Evolutionary conservation across 1,140 invertebrate species (phyloP), one percentile per base, ranked within the genome.

Genomic region (Leptestheria dahalacensis): DNA sequence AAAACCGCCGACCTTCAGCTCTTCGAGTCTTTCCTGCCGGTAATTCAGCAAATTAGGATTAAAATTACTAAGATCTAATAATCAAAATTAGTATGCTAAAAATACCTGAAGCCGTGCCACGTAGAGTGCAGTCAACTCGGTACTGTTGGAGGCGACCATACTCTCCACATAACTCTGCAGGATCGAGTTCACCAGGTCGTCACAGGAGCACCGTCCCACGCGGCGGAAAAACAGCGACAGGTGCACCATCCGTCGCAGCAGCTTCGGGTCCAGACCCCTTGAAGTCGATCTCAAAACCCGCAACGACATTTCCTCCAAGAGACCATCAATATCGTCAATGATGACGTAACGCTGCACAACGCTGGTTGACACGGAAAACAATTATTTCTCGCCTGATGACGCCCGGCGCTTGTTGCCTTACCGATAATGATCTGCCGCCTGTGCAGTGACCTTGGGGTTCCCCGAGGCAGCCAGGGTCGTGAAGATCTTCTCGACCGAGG

Each of bases 241-340:
- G 73, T 97, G 91, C 0, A 88, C 82, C 66, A 88, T 73, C 63
- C 92, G 88, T 64, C 90, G 75, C 20, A 89, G 66, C 52, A 88
- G 80, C 61, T 85, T 82, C 0, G 77, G 67, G 33, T 41, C 33
- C 33, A 41, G 33, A 41, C 33, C n/a, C 70, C 59, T n/a, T 25
- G 53, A 25, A 20, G 0, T 29, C 53, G 33, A 33, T 11, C 29
- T 23, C 48, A 23, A 23, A 10, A 70, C 60, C 71, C 70, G 73
- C 21, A 65, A 70, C 25, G 77, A 73, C 68, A 86, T 77, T 48
- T 78, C 73, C 57, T 79, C 74, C 65, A 87, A 71, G 24, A 88
- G 66, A 41, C 72, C 69, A 53, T 71, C 73, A 28, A 84, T 73
- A 63, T 88, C 79, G 69, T 86, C 81, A 1, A 91, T 65, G 63